These are phyloP conservation scores for Capromys pilorides DNA, from an alignment of 2,797 vertebrate species.

Conservation along the genomic window DNA sequence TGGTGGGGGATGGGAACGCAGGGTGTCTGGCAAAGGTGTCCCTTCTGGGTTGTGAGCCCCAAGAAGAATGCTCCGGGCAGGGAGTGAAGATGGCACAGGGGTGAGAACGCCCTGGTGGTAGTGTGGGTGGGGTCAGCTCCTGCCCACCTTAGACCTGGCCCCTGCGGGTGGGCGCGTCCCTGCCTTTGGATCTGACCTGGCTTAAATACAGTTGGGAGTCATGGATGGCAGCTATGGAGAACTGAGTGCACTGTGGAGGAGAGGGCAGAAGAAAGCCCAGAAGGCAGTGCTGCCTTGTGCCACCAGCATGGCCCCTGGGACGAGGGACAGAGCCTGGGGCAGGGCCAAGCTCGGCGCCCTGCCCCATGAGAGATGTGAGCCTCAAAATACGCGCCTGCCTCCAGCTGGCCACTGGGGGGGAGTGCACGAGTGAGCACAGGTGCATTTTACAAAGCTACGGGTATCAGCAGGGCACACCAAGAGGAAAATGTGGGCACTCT, in stretches of 20 bases:
- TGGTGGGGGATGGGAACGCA: not conserved
- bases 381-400: not conserved
- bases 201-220: not conserved
- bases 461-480: not conserved
- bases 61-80: not conserved
- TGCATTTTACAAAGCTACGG: not conserved
- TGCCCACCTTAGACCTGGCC: not conserved
- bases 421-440: not conserved
- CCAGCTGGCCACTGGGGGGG: not conserved
- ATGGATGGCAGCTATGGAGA: not conserved
- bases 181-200: not conserved
- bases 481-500: not conserved
- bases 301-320: too few species aligned
- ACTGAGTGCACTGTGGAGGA: not conserved
- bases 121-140: not conserved
- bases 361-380: not conserved
- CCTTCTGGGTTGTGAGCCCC: constrained; percentile 1
- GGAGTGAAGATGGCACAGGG: not conserved
- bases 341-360: too few species aligned
- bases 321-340: too few species aligned
- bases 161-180: not conserved
- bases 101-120: not conserved
- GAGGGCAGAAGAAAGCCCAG: not conserved
- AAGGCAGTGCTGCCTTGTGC: too few species aligned
- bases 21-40: not conserved